A percentile compares a stretch with the other conserved stretches of the same genome.
Evolutionary conservation across 2,888 invertebrate species (phyloP).

Genomic region (Herminia tarsipennalis): DNA sequence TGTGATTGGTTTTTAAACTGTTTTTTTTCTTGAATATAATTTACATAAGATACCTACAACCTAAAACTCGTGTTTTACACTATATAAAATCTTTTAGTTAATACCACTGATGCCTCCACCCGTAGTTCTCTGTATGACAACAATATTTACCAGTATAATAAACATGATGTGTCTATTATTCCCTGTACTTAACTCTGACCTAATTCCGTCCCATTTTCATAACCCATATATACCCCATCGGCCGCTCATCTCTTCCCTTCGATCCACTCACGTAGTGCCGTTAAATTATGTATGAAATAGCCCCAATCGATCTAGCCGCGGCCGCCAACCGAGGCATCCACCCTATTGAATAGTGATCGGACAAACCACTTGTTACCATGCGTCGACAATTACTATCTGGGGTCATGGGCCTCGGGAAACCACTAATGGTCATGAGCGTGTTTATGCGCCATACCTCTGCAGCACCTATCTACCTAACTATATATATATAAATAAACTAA

Average conservation of each 20-base stretch:
- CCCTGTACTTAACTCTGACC: constrained; percentile 6
- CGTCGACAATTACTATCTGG: constrained; percentile 22
- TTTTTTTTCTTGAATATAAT: too few species aligned
- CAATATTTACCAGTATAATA: not conserved
- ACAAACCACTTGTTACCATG: constrained; percentile 41
- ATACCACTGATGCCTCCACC: too few species aligned
- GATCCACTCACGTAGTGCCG: constrained; percentile 27
- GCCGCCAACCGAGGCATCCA: constrained; percentile 16
- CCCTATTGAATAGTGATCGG: constrained; percentile 24
- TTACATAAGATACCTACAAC: too few species aligned
- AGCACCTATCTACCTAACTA: too few species aligned
- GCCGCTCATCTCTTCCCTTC: constrained; percentile 16
- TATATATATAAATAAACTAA: too few species aligned
- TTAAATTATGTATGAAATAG: constrained; percentile 60
- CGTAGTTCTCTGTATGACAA: not conserved
- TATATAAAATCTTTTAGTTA: too few species aligned
- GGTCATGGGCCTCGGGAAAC: constrained; percentile 16
- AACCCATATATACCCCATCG: constrained; percentile 17
- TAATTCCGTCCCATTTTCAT: constrained; percentile 18
- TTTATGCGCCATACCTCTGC: not conserved
- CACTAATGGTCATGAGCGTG: constrained; percentile 5
- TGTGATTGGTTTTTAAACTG: too few species aligned
- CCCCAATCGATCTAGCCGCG: constrained; percentile 47
- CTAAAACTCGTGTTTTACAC: too few species aligned
- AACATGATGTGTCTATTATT: not conserved